phyloP scores from a whole-genome alignment of 2,113 vertebrate genomes.

The Rhineura floridana region DNA sequence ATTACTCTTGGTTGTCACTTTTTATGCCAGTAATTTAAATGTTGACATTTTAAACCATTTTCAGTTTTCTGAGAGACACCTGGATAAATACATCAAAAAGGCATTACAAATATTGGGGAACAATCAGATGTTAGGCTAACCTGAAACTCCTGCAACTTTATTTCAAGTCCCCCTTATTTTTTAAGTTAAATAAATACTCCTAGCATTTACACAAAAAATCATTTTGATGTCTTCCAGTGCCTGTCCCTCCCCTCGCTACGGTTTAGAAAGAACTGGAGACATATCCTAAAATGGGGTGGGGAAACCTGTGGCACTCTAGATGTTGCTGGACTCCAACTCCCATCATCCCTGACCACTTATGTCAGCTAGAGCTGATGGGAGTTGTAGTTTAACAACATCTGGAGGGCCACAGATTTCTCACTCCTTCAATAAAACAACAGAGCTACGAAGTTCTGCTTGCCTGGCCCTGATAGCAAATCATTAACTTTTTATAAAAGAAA shows the following conservation, averaged over 20 bases:
- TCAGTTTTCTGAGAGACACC: neutral
- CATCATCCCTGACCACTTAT: too few relatives aligned
- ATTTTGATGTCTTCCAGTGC: neutral
- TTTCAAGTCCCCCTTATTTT: neutral
- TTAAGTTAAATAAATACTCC: conserved; percentile 6
- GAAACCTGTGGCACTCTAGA: too few relatives aligned
- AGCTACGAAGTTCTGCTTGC: neutral
- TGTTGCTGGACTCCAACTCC: too few relatives aligned
- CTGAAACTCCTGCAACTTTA: neutral
- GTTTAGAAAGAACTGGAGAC: too few relatives aligned
- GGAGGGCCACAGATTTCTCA: too few relatives aligned
- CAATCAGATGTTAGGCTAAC: neutral
- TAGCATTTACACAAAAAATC: neutral
- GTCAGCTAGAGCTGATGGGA: too few relatives aligned
- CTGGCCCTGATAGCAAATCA: neutral
- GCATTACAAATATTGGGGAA: neutral
- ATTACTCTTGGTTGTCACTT: neutral
- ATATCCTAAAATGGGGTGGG: too few relatives aligned
- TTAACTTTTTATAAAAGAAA: neutral
- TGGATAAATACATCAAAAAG: neutral
- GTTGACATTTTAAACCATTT: neutral
- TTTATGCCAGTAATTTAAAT: neutral
- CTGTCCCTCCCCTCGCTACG: neutral
- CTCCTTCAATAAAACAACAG: neutral
- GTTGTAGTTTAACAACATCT: too few relatives aligned